phyloP scores from a whole-genome alignment of 2,888 invertebrate genomes.

The Phalera bucephala region DNA sequence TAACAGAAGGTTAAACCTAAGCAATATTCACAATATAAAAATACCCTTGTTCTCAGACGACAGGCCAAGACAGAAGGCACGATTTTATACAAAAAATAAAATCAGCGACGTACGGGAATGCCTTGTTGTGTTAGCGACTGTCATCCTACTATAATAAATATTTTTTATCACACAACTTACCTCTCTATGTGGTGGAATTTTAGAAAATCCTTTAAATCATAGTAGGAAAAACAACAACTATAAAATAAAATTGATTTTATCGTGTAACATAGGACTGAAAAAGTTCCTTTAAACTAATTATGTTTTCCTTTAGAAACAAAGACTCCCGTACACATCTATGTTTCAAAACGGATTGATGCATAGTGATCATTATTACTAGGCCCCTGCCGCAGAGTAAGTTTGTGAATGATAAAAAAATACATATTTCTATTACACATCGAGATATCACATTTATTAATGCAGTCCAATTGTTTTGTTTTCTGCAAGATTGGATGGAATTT shows the following conservation, averaged over 20 bases:
- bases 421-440: slow-evolving; percentile 58
- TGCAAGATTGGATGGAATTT: slow-evolving; percentile 76
- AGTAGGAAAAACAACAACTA: slow-evolving; percentile 33
- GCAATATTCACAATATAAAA: slow-evolving; percentile 67
- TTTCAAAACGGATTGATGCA: slow-evolving; percentile 48
- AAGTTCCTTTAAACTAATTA: slow-evolving; percentile 64
- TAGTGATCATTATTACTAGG: slow-evolving; percentile 50
- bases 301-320: slow-evolving; percentile 77
- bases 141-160: slow-evolving; percentile 75
- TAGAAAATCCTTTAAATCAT: slow-evolving; percentile 36
- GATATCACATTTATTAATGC: slow-evolving; percentile 66
- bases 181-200: slow-evolving; percentile 50
- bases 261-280: slow-evolving; percentile 32
- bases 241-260: slow-evolving; percentile 34
- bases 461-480: slow-evolving; percentile 68
- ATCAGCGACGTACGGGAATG: slow-evolving; percentile 76
- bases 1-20: slow-evolving; percentile 64
- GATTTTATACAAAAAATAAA: slow-evolving; percentile 83
- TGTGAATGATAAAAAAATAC: slow-evolving; percentile 59
- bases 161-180: slow-evolving; percentile 71
- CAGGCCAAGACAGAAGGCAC: slow-evolving; percentile 81
- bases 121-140: slow-evolving; percentile 80
- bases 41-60: slow-evolving; percentile 75
- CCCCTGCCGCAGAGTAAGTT: slow-evolving; percentile 69
- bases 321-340: slow-evolving; percentile 81